Conservation (phyloP, 2,113 vertebrate species). For the Acanthochromis polyacanthus region DNA sequence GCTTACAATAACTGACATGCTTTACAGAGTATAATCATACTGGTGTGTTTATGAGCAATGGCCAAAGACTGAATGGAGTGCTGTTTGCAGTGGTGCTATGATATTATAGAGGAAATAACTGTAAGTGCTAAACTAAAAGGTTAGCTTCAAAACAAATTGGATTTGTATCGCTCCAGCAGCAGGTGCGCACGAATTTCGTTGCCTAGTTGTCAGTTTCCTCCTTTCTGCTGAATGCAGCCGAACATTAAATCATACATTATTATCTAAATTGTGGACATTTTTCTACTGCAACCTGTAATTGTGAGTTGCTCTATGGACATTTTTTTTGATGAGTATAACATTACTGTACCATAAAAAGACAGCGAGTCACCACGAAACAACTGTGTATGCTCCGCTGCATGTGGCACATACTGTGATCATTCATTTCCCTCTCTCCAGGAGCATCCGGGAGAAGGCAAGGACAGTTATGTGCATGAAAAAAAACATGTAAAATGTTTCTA, state of each 20-base stretch:
- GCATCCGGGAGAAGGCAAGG: neutral
- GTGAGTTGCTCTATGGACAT: slow-evolving; percentile 34
- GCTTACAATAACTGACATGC: neutral
- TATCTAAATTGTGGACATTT: slow-evolving; percentile 51
- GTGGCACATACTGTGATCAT: slow-evolving; percentile 34
- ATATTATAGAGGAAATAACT: neutral
- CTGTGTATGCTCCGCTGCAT: slow-evolving; percentile 24
- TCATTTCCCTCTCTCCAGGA: slow-evolving; percentile 38
- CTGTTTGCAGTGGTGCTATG: neutral
- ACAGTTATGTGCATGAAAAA: slow-evolving; percentile 17
- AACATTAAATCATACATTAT: slow-evolving; percentile 56
- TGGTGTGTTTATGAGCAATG: neutral
- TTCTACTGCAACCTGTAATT: slow-evolving; percentile 59
- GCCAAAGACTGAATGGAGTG: neutral
- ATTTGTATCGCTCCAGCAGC: too few relatives aligned
- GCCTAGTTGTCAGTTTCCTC: neutral
- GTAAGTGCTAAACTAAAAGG: too few relatives aligned
- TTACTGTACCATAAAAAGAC: slow-evolving; percentile 75
- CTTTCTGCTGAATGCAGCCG: neutral
- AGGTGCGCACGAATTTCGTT: slow-evolving; percentile 2
- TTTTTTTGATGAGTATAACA: slow-evolving; percentile 42
- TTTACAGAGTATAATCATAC: neutral
- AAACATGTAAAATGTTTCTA: slow-evolving; percentile 10
- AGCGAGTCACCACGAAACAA: slow-evolving; percentile 50
- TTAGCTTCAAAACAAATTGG: too few relatives aligned